Evolutionary conservation across 2,113 vertebrate species (phyloP).

Genomic region (Desmodus rotundus): DNA sequence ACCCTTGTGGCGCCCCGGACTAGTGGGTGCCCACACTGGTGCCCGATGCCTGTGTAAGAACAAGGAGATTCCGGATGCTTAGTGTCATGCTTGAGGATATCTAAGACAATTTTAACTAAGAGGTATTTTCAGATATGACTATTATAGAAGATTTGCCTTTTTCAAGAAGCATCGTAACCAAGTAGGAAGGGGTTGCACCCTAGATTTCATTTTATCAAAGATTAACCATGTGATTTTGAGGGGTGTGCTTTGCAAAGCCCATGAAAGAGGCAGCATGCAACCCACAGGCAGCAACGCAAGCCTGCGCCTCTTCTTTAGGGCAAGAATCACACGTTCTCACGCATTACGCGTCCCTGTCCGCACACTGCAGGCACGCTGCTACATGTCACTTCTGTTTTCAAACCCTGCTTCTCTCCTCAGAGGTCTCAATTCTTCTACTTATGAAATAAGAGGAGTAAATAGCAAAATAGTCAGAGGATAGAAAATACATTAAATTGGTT

Average conservation of each 20-base stretch:
- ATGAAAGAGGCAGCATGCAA: accelerated
- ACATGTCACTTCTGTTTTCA: background rate
- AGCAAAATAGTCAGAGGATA: background rate
- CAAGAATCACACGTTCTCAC: accelerated
- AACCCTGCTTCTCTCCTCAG: background rate
- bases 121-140: background rate
- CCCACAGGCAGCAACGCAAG: background rate
- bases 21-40: background rate
- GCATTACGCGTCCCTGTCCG: accelerated
- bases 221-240: background rate
- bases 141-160: background rate
- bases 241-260: background rate
- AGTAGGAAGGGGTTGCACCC: background rate
- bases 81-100: background rate
- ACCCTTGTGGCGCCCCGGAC: background rate
- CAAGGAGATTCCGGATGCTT: background rate
- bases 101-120: background rate
- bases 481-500: background rate
- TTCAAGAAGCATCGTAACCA: background rate
- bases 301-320: background rate
- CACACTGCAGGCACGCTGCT: accelerated
- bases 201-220: background rate
- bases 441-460: background rate
- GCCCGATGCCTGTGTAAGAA: background rate
- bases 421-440: background rate